Evolutionary conservation across 2,113 vertebrate species (phyloP).

Genomic region (Hydrolagus affinis): DNA sequence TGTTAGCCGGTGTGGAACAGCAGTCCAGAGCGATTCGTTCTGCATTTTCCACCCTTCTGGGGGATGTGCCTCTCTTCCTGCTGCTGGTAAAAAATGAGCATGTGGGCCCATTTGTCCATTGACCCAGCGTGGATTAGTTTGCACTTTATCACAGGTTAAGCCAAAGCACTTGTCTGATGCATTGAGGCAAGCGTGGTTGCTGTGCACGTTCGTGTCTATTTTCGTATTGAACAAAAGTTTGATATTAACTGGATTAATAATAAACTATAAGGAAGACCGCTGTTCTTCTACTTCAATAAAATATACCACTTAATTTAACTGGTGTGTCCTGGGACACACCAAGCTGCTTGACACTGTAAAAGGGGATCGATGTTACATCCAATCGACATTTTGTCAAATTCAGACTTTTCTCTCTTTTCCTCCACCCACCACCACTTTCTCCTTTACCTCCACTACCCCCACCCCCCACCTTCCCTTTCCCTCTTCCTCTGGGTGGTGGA

Average conservation of each 20-base stretch:
- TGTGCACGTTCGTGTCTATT: not conserved
- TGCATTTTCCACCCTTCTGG: not conserved
- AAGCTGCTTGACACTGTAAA: no score
- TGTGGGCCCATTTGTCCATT: not conserved
- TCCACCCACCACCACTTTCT: not conserved
- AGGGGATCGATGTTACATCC: no score
- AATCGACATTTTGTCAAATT: no score
- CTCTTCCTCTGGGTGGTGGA: no score
- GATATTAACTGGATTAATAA: not conserved
- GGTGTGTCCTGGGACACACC: no score
- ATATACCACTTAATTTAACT: not conserved
- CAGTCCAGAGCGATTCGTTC: not conserved
- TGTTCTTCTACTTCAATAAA: not conserved
- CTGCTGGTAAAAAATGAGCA: no score
- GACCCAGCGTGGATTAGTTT: not conserved
- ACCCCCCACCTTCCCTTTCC: not conserved
- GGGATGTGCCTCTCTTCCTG: not conserved
- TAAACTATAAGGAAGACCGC: not conserved
- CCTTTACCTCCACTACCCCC: no score
- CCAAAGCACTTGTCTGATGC: not conserved
- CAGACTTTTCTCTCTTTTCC: not conserved
- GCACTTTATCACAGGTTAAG: not conserved
- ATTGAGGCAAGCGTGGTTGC: not conserved
- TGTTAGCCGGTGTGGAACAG: not conserved
- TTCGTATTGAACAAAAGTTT: not conserved